Evolutionary conservation across 2,888 invertebrate genomes (phyloP).

Genomic region (Cheilosia grossa): DNA sequence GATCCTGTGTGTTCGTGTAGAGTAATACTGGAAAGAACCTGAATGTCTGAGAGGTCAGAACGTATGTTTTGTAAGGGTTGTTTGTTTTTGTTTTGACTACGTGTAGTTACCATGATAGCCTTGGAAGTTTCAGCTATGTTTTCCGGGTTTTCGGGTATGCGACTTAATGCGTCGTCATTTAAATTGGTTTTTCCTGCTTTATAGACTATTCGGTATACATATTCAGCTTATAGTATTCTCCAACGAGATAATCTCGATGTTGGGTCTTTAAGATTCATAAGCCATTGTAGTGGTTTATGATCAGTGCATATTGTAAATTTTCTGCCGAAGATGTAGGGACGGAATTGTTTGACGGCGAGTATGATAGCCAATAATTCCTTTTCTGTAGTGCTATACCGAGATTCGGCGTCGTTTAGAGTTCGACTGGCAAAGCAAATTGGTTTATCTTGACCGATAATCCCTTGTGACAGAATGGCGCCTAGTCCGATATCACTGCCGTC

Average conservation of each 20-base stretch:
- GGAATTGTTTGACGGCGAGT: conserved; percentile 71
- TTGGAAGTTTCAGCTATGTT: neutral
- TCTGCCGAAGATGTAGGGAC: conserved; percentile 77
- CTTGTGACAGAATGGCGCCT: conserved; percentile 72
- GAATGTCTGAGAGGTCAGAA: neutral
- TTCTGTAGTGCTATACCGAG: conserved; percentile 69
- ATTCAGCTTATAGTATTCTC: conserved; percentile 77
- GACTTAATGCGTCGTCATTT: conserved; percentile 76
- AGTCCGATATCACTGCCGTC: conserved; percentile 71
- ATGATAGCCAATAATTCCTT: conserved; percentile 76
- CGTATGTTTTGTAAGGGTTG: neutral
- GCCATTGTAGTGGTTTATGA: conserved; percentile 76
- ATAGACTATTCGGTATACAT: conserved; percentile 76
- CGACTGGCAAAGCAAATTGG: conserved; percentile 70
- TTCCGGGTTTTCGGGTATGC: neutral
- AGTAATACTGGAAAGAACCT: too few relatives aligned
- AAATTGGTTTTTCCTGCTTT: conserved; percentile 76
- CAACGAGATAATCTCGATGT: conserved; percentile 36
- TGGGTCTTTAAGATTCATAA: conserved; percentile 75
- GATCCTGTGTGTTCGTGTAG: neutral
- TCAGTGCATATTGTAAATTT: conserved; percentile 77
- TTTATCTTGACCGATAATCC: conserved; percentile 71
- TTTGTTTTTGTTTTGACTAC: neutral
- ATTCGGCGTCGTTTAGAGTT: conserved; percentile 64
- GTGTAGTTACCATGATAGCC: neutral